A percentile compares a stretch with the other conserved stretches of the same genome.
Evolutionary conservation across 2,113 vertebrate genomes (phyloP).

Genomic region (Elephas maximus): DNA sequence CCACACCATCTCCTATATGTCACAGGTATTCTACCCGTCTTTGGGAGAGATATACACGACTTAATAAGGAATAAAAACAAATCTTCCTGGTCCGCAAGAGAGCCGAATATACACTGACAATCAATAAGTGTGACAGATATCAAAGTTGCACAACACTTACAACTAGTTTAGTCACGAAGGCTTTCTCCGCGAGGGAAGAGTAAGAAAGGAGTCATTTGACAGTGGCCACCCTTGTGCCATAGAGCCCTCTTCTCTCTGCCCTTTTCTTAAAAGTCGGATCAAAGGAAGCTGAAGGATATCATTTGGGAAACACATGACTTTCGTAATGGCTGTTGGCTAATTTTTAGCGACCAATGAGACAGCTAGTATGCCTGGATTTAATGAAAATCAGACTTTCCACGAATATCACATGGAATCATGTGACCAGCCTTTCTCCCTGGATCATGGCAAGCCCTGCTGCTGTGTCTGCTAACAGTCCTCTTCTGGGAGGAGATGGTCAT

Average conservation of each 20-base stretch:
- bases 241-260: background rate
- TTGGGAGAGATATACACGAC: background rate
- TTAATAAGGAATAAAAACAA: background rate
- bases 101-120: background rate
- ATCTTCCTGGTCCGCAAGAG: background rate
- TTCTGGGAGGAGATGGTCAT: background rate
- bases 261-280: background rate
- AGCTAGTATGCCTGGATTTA: constrained; percentile 28
- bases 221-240: background rate
- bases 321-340: background rate
- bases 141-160: background rate
- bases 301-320: background rate
- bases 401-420: background rate
- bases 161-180: background rate
- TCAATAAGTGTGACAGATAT: background rate
- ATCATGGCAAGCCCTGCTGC: background rate
- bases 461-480: background rate
- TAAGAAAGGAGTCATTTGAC: background rate
- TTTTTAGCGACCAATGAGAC: background rate
- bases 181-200: background rate
- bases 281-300: background rate
- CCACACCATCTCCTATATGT: rapidly evolving
- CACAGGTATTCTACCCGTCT: background rate
- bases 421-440: background rate
- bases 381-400: constrained; percentile 19